Evolutionary conservation across 2,797 vertebrate genomes (phyloP).

Genomic region (Smutsia temminckii): DNA sequence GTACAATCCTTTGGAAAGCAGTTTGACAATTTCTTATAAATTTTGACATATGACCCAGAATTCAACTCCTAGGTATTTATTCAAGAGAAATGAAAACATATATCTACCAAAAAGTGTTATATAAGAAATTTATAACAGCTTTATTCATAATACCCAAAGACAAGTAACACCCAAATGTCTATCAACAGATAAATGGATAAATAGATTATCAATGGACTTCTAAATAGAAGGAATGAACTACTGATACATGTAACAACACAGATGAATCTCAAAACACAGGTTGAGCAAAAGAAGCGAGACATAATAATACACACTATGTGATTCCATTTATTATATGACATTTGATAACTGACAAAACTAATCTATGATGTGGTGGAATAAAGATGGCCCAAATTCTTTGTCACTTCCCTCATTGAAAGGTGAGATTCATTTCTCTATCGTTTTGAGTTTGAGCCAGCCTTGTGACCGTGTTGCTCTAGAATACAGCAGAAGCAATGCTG

Average conservation of each 20-base stretch:
- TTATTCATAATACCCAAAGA: background rate
- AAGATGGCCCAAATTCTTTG: background rate
- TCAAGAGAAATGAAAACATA: background rate
- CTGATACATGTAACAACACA: background rate
- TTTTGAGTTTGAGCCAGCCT: background rate
- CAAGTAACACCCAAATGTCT: background rate
- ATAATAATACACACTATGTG: background rate
- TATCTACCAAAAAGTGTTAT: background rate
- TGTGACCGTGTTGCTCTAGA: background rate
- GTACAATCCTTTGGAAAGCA: background rate
- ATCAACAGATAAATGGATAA: constrained; percentile 6
- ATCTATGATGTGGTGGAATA: background rate
- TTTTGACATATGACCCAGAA: constrained; percentile 21
- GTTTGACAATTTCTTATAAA: background rate
- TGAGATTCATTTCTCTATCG: background rate
- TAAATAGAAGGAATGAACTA: constrained; percentile 14
- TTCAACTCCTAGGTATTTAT: constrained; percentile 20
- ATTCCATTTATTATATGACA: constrained; percentile 3
- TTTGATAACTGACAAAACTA: background rate
- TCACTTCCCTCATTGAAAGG: background rate
- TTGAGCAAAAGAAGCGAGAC: background rate
- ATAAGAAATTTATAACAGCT: background rate
- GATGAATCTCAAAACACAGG: constrained; percentile 26
- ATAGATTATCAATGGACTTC: background rate
- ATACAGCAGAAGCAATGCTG: background rate